phyloP scores from a whole-genome alignment of 2,888 invertebrate genomes.

The Eupithecia vulgata region DNA sequence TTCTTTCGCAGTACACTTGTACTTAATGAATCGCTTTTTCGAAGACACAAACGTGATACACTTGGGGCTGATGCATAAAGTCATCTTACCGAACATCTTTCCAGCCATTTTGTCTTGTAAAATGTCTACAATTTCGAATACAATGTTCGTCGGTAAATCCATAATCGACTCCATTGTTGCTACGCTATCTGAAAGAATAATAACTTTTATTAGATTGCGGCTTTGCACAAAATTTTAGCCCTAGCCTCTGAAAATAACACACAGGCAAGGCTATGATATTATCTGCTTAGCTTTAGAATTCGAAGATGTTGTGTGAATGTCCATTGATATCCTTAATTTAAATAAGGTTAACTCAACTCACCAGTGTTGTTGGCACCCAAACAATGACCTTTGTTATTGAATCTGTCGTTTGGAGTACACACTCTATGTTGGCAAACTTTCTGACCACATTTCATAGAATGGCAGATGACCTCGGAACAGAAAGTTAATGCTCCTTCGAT shows the following conservation, averaged over 20 bases:
- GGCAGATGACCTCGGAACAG: constrained; percentile 70
- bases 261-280: too few species aligned
- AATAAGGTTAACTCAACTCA: constrained; percentile 44
- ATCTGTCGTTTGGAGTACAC: constrained; percentile 65
- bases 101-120: constrained; percentile 73
- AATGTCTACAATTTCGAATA: constrained; percentile 74
- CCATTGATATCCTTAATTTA: background rate
- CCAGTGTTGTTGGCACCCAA: constrained; percentile 67
- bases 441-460: constrained; percentile 74
- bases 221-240: background rate
- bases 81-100: constrained; percentile 73
- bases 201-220: constrained; percentile 18
- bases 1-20: constrained; percentile 68
- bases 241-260: background rate
- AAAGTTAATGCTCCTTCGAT: constrained; percentile 73
- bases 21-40: constrained; percentile 69
- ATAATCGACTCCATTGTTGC: constrained; percentile 73
- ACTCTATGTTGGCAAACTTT: constrained; percentile 70
- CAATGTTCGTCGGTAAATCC: constrained; percentile 75
- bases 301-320: background rate
- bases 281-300: background rate
- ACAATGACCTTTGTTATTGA: constrained; percentile 74
- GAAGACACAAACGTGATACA: constrained; percentile 67
- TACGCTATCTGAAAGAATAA: constrained; percentile 66
- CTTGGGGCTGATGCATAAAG: constrained; percentile 71